Conservation (phyloP, 2,797 vertebrate genomes). For the Enteromius mattozi region DNA sequence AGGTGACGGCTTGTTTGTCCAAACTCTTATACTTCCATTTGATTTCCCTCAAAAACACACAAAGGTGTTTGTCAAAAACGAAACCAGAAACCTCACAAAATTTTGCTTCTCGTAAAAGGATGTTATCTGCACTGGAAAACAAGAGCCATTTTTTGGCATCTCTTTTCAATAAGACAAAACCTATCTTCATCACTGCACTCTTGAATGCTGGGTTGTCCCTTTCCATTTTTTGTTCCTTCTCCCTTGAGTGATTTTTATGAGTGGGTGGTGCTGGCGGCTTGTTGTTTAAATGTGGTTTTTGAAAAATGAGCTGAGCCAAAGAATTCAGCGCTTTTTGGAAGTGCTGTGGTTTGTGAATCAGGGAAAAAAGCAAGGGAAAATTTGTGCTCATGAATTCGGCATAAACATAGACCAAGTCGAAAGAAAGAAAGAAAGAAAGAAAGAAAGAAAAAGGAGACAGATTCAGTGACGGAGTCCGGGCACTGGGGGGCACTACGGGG, state of each 20-base stretch:
- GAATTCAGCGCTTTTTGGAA: slow-evolving; percentile 74
- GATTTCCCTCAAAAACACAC: neutral
- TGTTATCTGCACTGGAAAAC: neutral
- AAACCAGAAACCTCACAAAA: slow-evolving; percentile 66
- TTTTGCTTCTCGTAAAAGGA: neutral
- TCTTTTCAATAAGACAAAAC: slow-evolving; percentile 9
- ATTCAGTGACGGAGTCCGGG: slow-evolving; percentile 50
- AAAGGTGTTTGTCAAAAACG: slow-evolving; percentile 60
- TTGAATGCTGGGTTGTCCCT: slow-evolving; percentile 64
- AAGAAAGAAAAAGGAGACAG: slow-evolving; percentile 60
- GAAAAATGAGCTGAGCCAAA: slow-evolving; percentile 76
- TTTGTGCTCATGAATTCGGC: slow-evolving; percentile 74
- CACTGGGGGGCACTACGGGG: slow-evolving; percentile 73
- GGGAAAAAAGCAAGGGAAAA: slow-evolving; percentile 65
- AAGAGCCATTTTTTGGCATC: neutral
- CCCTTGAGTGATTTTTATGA: slow-evolving; percentile 74
- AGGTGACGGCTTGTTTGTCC: slow-evolving; percentile 2
- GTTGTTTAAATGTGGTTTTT: slow-evolving; percentile 80
- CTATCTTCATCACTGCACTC: slow-evolving; percentile 34
- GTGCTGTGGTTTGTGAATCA: slow-evolving; percentile 78
- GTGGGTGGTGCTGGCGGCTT: slow-evolving; percentile 77
- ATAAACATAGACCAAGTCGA: slow-evolving; percentile 71
- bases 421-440: slow-evolving; percentile 48
- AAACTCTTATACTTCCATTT: neutral
- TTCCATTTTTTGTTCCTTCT: slow-evolving; percentile 64